These are phyloP conservation scores for Nebria salina DNA, from an alignment of 2,888 invertebrate species.

Conservation along the genomic window DNA sequence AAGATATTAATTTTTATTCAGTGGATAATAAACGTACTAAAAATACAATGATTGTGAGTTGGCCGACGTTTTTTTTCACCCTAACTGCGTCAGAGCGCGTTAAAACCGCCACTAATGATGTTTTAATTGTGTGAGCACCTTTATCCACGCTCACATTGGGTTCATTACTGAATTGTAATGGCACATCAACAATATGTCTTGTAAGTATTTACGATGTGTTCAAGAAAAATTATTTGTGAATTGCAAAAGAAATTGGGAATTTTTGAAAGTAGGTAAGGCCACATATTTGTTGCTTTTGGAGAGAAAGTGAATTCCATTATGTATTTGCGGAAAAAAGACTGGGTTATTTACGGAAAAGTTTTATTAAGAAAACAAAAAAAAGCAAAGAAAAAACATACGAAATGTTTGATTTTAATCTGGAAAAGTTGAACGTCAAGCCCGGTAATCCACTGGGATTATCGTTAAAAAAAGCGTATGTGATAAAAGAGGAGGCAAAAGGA, in stretches of 20 bases:
- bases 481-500: not conserved
- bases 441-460: not conserved
- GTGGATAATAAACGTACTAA: no score
- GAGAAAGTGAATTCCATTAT: no score
- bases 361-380: not conserved
- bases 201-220: not conserved
- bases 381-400: slow-evolving; percentile 3
- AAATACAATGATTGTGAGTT: no score
- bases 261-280: no score
- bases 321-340: not conserved
- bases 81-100: no score
- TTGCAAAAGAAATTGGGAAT: no score
- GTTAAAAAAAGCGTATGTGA: not conserved
- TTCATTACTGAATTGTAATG: not conserved
- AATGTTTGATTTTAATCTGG: not conserved
- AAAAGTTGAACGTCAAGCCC: not conserved
- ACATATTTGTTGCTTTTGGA: no score
- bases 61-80: no score
- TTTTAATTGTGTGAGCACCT: slow-evolving; percentile 4
- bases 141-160: not conserved
- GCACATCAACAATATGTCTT: not conserved
- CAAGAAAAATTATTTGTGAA: no score
- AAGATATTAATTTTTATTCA: slow-evolving; percentile 20
- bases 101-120: slow-evolving; percentile 11
- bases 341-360: not conserved